phyloP scores from a whole-genome alignment of 2,888 invertebrate genomes.

The Diarsia dahlii region DNA sequence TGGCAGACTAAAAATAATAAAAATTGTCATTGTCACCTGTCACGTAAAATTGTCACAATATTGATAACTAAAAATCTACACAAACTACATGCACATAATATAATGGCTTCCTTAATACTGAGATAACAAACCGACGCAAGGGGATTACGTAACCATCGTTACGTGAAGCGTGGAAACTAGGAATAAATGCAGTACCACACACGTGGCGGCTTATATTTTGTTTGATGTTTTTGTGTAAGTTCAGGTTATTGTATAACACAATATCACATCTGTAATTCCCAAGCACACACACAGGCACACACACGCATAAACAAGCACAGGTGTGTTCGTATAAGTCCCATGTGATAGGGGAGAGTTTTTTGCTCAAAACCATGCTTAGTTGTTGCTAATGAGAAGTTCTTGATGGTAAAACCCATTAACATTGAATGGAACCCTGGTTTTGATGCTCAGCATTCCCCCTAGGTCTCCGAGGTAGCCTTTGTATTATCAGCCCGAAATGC shows the following conservation, averaged over 20 bases:
- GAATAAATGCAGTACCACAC: not conserved
- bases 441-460: not conserved
- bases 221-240: not conserved
- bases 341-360: not conserved
- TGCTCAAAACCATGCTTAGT: too few relatives aligned
- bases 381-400: not conserved
- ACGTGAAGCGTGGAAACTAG: not conserved
- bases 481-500: not conserved
- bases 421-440: not conserved
- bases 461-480: too few relatives aligned
- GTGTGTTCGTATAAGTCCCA: not conserved
- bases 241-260: not conserved
- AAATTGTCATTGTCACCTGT: too few relatives aligned
- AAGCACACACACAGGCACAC: too few relatives aligned
- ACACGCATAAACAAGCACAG: not conserved
- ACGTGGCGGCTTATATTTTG: not conserved
- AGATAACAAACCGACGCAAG: slow-evolving; percentile 1
- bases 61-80: too few relatives aligned
- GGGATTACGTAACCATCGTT: slow-evolving; percentile 3
- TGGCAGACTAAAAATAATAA: too few relatives aligned
- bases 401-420: not conserved
- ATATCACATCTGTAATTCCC: not conserved
- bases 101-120: not conserved
- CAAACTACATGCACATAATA: not conserved
- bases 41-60: too few relatives aligned